phyloP scores from a whole-genome alignment of 2,888 invertebrate species.

The Cylloceria caligata region DNA sequence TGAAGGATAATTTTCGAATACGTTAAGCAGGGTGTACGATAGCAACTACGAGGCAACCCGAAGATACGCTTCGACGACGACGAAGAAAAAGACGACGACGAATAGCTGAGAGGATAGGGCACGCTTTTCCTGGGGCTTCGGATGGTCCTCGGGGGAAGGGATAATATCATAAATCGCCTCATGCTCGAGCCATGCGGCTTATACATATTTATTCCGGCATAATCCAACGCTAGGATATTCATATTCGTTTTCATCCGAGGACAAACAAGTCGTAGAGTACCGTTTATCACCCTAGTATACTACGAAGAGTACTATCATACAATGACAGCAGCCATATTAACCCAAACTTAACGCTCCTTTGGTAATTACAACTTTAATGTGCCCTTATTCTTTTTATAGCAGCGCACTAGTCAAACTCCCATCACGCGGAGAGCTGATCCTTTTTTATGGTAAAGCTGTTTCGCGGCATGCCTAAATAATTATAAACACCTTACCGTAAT shows the following conservation, averaged over 20 bases:
- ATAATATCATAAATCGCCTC: constrained; percentile 68
- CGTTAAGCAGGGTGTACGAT: constrained; percentile 39
- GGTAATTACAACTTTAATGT: constrained; percentile 8
- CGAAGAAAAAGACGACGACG: constrained; percentile 24
- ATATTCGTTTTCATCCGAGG: constrained; percentile 60
- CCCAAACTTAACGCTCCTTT: constrained; percentile 10
- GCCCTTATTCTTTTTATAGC: not conserved
- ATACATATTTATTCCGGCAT: constrained; percentile 69
- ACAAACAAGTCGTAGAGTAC: constrained; percentile 7
- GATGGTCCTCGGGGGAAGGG: constrained; percentile 35
- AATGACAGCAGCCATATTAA: constrained; percentile 3
- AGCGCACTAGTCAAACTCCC: not conserved
- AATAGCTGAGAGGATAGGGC: constrained; percentile 38
- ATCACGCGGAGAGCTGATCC: not conserved
- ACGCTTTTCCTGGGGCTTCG: constrained; percentile 35
- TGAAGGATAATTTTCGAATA: constrained; percentile 23
- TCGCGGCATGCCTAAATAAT: not conserved
- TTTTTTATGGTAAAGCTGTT: not conserved
- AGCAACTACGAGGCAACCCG: constrained; percentile 29
- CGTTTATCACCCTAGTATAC: not conserved
- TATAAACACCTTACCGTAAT: constrained; percentile 8
- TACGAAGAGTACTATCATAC: not conserved
- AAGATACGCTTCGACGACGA: constrained; percentile 19
- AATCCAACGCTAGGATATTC: constrained; percentile 67
- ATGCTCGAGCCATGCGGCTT: constrained; percentile 59